Evolutionary conservation across 2,113 vertebrate genomes (phyloP), one percentile per base, ranked within the genome.

Genomic region (Otis tarda): DNA sequence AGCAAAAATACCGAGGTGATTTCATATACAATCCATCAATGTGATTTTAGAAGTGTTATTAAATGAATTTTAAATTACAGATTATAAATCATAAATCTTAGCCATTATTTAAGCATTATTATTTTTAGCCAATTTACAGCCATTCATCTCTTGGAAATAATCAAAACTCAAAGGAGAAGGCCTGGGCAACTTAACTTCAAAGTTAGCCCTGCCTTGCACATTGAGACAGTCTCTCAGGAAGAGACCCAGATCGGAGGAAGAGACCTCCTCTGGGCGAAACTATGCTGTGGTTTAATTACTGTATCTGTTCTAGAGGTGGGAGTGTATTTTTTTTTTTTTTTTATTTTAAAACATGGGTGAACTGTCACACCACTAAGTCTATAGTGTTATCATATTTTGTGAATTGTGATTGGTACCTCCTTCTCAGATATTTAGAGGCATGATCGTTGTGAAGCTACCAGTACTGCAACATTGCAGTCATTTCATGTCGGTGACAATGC

Each of bases 371-470:
- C 43, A 15, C 23, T 68, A 65, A 20, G 47, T 31, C 43, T 84
- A 15, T 60, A 52, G 63, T 80, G 41, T 84, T 90, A 33, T 21
- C 35, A 21, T 90, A 74, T 88, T 63, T 95, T 78, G 59, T 55
- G 67, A 93, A 64, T 39, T 90, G 83, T 82, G 67, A 52, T 76
- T 95, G 92, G 73, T 87, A 96, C 89, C 78, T 94, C 52, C 73
- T 89, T 89, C 82, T 70, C 56, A 1, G 45, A 20, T 86, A 47
- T 74, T 86, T 49, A 25, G n/a, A 61, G 68, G 28, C 19, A 7
- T 43, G 70, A 89, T 81, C 61, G 78, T 43, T 82, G 56, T 71
- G 52, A 95, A 56, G 78, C 50, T 94, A 75, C 75, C 78, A 63
- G 14, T 76, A 35, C 61, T 91, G 49, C 97, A 87, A 23, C 63